phyloP scores from a whole-genome alignment of 2,113 vertebrate genomes.

The Melanerpes aurifrons region DNA sequence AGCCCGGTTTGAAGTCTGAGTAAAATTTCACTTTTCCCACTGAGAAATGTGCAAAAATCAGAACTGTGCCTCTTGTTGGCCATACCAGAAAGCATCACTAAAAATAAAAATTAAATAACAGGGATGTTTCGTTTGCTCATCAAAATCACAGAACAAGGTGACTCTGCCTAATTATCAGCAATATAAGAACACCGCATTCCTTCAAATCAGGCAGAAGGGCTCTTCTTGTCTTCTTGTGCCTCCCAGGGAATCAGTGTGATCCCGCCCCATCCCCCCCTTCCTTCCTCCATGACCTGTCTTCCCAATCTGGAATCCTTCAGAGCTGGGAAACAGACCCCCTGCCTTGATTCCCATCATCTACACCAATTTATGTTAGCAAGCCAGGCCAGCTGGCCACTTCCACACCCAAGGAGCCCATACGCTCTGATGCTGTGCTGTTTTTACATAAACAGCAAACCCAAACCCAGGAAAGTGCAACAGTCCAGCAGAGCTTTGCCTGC shows the following conservation, averaged over 20 bases:
- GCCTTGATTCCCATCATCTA: conserved; percentile 48
- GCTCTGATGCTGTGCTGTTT: not conserved
- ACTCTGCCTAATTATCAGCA: not conserved
- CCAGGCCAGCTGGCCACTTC: not conserved
- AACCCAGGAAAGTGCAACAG: accelerated
- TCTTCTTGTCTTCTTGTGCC: not conserved
- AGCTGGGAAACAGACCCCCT: conserved; percentile 42
- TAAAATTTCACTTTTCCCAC: not conserved
- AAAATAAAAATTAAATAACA: not conserved
- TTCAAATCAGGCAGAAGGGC: conserved; percentile 26
- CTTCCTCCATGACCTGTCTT: not conserved
- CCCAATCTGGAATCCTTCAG: conserved; percentile 14
- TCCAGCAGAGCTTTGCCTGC: not conserved
- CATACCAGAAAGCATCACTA: not conserved
- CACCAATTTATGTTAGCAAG: not conserved
- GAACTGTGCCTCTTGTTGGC: not conserved
- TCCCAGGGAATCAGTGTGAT: not conserved
- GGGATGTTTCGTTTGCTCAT: not conserved
- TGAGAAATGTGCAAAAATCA: conserved; percentile 2
- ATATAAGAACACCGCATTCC: not conserved
- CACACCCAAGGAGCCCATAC: not conserved
- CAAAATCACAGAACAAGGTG: not conserved
- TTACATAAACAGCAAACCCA: not conserved
- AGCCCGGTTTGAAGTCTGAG: not conserved
- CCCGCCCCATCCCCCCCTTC: not conserved